Evolutionary conservation across 2,888 invertebrate genomes (phyloP), one percentile per base, ranked within the genome.

Genomic region (Eubasilissa splendida): DNA sequence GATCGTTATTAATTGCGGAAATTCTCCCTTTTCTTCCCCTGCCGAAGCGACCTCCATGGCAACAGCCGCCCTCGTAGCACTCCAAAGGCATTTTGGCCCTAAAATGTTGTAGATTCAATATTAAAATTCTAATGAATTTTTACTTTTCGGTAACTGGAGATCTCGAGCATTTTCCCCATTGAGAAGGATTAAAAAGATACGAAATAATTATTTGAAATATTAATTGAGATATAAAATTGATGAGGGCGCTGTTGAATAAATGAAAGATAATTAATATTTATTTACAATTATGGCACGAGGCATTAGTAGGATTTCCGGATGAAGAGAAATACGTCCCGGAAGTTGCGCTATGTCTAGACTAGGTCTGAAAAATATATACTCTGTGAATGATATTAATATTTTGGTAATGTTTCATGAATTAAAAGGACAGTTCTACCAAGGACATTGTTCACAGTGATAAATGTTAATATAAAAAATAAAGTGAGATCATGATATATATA

Each of bases 31-130:
- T 76, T 54, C 56, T 74, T 31, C 70, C 56, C 56, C 70, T 63
- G 12, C 80, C 82, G 80, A 77, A 75, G 75, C 52, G 80, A 82
- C 80, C 71, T 58, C 77, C 82, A 59, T 82, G 56, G 82, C 70
- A 82, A 82, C 82, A 52, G 80, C 82, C 79, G 14, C 31, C 52
- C 70, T 52, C 56, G 12, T 14, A 33, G 54, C 77, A 68, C 73
- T 78, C 59, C 53, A 12, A 50, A 70, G 52, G 66, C 10, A 68
- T 71, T 71, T 53, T 54, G 54, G 12, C 22, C 12, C 58, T 42
- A 42, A 74, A 74, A 74, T 33, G 12, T 33, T 22, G 22, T 59
- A 59, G 52, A 58, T 33, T 74, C 50, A 74, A 74, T 59, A 74
- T 74, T 74, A 74, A 74, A 53, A 74, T 31, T 58, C 58, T 50